Conservation (phyloP, 2,888 invertebrate genomes). For the Nemapogon koenigi region DNA sequence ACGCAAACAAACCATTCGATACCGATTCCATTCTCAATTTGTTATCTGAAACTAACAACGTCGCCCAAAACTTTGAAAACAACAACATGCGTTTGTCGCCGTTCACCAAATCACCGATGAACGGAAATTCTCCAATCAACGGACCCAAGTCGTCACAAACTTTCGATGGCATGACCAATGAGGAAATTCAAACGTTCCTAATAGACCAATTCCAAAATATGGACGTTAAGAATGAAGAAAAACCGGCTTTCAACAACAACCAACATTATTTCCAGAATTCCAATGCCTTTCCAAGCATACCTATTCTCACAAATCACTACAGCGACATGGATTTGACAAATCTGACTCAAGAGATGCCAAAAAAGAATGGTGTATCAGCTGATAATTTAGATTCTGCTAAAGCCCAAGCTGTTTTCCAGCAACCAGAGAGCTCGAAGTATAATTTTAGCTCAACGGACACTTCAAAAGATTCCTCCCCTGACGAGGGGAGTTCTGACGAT, state of each 20-base stretch:
- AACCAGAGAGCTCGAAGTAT: conserved; percentile 39
- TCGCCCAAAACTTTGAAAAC: conserved; percentile 34
- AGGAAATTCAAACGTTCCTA: conserved; percentile 47
- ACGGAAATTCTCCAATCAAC: conserved; percentile 21
- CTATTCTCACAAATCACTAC: conserved; percentile 38
- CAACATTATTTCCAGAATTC: conserved; percentile 39
- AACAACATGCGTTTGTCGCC: conserved; percentile 35
- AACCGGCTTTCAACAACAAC: conserved; percentile 29
- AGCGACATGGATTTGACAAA: conserved; percentile 38
- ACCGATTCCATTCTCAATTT: conserved; percentile 35
- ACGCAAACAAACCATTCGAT: conserved; percentile 25
- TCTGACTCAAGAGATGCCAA: conserved; percentile 25
- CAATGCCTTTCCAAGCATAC: conserved; percentile 49
- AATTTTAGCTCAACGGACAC: conserved; percentile 49
- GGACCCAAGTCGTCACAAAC: conserved; percentile 27
- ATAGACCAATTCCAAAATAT: conserved; percentile 46
- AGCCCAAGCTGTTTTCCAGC: conserved; percentile 42
- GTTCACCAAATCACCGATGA: conserved; percentile 24
- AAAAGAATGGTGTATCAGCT: conserved; percentile 25
- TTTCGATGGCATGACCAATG: conserved; percentile 42
- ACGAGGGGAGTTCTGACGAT: conserved; percentile 42
- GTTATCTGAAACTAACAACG: conserved; percentile 26
- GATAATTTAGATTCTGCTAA: conserved; percentile 27
- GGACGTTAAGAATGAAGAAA: conserved; percentile 29
- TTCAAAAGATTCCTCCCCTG: conserved; percentile 50